Percentiles rank a stretch among this genome's conserved stretches.
Evolutionary conservation across 2,113 vertebrate species (phyloP).

Genomic region (Rhadina sibilatrix): DNA sequence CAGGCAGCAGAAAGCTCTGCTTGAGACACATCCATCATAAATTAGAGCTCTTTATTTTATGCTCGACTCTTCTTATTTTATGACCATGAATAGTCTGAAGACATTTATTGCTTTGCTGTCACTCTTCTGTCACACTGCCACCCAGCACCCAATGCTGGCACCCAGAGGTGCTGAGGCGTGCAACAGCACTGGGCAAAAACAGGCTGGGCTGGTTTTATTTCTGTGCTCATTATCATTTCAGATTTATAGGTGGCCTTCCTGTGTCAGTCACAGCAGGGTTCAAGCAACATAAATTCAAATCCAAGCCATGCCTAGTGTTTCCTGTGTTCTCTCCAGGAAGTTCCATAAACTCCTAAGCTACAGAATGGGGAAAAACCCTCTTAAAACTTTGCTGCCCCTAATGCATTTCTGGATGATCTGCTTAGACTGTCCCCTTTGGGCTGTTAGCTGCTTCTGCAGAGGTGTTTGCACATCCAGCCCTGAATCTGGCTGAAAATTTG

Average conservation of each 20-base stretch:
- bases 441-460: background rate
- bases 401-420: background rate
- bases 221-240: background rate
- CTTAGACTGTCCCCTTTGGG: background rate
- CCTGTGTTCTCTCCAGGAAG: background rate
- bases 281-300: background rate
- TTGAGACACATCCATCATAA: background rate
- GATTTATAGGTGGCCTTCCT: background rate
- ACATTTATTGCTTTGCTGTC: background rate
- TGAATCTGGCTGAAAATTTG: background rate
- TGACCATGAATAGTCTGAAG: background rate
- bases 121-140: fast-evolving
- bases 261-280: background rate
- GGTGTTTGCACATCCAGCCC: background rate
- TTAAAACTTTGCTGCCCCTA: background rate
- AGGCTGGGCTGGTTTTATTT: background rate
- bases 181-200: background rate
- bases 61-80: background rate
- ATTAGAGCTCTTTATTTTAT: background rate
- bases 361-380: background rate
- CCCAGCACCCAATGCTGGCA: background rate
- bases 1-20: background rate
- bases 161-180: background rate
- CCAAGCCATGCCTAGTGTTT: background rate
- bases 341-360: background rate